phyloP scores from a whole-genome alignment of 2,797 vertebrate species.

The Cossypha caffra region DNA sequence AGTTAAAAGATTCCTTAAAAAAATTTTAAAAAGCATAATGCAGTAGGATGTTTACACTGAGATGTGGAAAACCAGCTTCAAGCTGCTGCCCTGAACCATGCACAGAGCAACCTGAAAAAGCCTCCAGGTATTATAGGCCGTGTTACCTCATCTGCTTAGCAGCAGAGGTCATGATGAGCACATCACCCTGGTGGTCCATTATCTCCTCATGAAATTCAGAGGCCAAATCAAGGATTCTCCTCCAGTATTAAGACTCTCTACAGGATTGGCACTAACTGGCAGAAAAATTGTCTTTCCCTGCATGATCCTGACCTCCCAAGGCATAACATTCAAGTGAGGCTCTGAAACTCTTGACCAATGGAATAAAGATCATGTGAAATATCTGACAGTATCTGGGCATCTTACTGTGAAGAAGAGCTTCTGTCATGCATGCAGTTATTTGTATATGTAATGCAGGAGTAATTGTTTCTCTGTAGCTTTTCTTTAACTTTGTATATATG shows the following conservation, averaged over 20 bases:
- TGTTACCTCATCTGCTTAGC: slow-evolving; percentile 57
- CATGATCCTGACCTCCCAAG: slow-evolving; percentile 49
- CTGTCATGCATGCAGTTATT: background rate
- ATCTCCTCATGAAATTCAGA: slow-evolving; percentile 62
- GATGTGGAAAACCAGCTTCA: background rate
- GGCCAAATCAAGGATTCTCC: slow-evolving; percentile 47
- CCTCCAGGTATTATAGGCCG: background rate
- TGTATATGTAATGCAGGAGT: background rate
- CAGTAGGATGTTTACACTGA: background rate
- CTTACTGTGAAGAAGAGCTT: background rate
- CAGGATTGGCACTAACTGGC: slow-evolving; percentile 7
- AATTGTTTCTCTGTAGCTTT: background rate
- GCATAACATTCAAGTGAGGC: background rate
- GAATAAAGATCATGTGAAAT: slow-evolving; percentile 18
- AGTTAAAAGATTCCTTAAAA: background rate
- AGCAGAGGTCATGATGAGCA: slow-evolving; percentile 46
- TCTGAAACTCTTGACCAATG: slow-evolving; percentile 38
- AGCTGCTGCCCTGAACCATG: background rate
- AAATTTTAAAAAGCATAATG: background rate
- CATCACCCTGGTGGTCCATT: slow-evolving; percentile 34
- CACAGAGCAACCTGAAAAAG: background rate
- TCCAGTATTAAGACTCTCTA: slow-evolving; percentile 22
- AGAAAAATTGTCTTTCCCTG: slow-evolving; percentile 49
- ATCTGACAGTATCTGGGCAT: background rate
- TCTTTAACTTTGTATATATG: background rate